A percentile compares a stretch with the other conserved stretches of the same genome.
Conservation (phyloP, 2,797 vertebrate genomes). For the Tauraco hartlaubi region DNA sequence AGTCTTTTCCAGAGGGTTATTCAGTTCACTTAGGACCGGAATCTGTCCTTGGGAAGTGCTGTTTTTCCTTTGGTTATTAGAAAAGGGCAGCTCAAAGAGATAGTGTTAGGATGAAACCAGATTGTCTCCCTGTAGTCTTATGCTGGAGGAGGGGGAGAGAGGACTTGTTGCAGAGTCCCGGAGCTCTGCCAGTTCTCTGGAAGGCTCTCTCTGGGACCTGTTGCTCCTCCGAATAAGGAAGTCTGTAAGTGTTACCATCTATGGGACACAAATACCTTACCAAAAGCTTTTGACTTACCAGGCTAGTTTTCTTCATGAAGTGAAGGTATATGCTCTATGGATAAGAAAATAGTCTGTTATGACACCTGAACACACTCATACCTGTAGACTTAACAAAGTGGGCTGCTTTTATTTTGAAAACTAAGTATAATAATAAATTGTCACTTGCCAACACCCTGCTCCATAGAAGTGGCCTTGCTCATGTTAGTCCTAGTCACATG, state of each 20-base stretch:
- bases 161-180: neutral
- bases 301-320: neutral
- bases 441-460: neutral
- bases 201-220: neutral
- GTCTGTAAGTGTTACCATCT: neutral
- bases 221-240: neutral
- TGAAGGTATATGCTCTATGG: neutral
- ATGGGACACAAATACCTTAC: neutral
- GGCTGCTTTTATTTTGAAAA: neutral
- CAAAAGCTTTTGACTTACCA: neutral
- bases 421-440: neutral
- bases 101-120: neutral
- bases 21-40: accelerated
- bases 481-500: neutral
- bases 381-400: neutral
- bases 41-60: neutral
- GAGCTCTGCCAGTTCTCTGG: neutral
- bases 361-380: neutral
- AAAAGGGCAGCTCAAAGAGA: neutral
- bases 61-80: neutral
- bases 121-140: neutral
- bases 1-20: neutral
- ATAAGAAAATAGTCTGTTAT: neutral
- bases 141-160: neutral
- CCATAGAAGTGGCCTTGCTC: neutral